These are phyloP conservation scores for Aphidius colemani DNA, from an alignment of 2,888 invertebrate species.

Conservation along the genomic window DNA sequence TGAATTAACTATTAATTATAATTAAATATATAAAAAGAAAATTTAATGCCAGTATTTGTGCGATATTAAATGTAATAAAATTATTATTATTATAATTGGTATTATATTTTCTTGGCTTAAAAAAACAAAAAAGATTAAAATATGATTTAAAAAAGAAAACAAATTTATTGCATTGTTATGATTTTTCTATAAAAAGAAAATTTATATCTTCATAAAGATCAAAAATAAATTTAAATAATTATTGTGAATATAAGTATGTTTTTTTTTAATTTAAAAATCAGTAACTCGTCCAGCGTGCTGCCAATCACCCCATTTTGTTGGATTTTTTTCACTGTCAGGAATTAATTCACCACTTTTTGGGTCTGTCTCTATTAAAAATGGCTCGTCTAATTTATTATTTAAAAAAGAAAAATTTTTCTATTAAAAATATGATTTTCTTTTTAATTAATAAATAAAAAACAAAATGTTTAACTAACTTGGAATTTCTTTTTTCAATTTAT, in stretches of 20 bases:
- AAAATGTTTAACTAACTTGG: constrained; percentile 25
- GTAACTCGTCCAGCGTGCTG: constrained; percentile 50
- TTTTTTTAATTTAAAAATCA: constrained; percentile 46
- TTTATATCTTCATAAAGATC: constrained; percentile 32
- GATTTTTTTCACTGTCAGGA: constrained; percentile 46
- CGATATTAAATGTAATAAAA: constrained; percentile 17
- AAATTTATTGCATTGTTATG: constrained; percentile 34
- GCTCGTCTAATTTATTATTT: constrained; percentile 34
- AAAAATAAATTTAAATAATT: constrained; percentile 19
- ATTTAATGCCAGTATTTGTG: constrained; percentile 25
- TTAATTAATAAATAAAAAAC: not conserved
- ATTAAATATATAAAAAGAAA: constrained; percentile 10
- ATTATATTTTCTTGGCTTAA: constrained; percentile 31
- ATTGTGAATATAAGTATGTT: constrained; percentile 14
- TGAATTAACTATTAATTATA: not conserved
- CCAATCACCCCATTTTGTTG: constrained; percentile 56
- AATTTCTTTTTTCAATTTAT: constrained; percentile 41
- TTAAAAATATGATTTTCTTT: too few species aligned
- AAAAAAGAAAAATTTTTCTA: too few species aligned
- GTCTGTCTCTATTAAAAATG: constrained; percentile 46
- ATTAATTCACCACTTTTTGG: constrained; percentile 44
- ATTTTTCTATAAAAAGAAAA: constrained; percentile 29
- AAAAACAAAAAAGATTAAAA: too few species aligned
- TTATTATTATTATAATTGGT: constrained; percentile 27
- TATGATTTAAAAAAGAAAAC: constrained; percentile 32